phyloP scores from a whole-genome alignment of 1,140 invertebrate species.

The Spodoptera litura region DNA sequence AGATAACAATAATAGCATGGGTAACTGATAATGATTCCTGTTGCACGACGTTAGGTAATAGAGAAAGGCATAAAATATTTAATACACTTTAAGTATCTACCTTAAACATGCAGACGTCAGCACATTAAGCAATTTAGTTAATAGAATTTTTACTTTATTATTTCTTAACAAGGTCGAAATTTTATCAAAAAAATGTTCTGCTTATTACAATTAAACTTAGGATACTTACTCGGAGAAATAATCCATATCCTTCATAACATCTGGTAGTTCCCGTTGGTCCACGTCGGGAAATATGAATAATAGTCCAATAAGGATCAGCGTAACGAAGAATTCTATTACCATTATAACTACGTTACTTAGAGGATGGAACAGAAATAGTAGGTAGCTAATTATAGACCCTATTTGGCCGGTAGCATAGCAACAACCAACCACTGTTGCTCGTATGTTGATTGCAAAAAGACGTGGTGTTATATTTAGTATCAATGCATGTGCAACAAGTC shows the following conservation, averaged over 20 bases:
- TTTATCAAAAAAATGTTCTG: neutral
- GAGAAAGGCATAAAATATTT: too few relatives aligned
- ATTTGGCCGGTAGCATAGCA: constrained; percentile 72
- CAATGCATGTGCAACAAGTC: constrained; percentile 63
- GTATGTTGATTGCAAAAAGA: constrained; percentile 71
- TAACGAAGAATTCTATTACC: constrained; percentile 55
- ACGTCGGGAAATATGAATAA: constrained; percentile 68
- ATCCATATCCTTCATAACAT: constrained; percentile 78
- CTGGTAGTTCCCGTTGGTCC: constrained; percentile 75
- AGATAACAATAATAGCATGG: too few relatives aligned
- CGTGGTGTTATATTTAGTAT: constrained; percentile 73
- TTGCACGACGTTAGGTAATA: too few relatives aligned
- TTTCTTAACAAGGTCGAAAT: neutral
- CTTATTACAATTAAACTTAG: neutral
- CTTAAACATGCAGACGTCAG: neutral
- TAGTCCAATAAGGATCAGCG: constrained; percentile 56
- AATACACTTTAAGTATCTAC: too few relatives aligned
- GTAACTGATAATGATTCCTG: too few relatives aligned
- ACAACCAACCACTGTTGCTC: constrained; percentile 71
- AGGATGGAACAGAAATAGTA: constrained; percentile 58
- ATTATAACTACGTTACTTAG: constrained; percentile 56
- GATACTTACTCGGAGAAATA: constrained; percentile 75
- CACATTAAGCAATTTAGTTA: neutral
- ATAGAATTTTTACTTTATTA: too few relatives aligned
- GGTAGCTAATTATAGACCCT: constrained; percentile 69